Evolutionary conservation across 2,888 invertebrate species (phyloP).

Genomic region (Phyto melanocephala): DNA sequence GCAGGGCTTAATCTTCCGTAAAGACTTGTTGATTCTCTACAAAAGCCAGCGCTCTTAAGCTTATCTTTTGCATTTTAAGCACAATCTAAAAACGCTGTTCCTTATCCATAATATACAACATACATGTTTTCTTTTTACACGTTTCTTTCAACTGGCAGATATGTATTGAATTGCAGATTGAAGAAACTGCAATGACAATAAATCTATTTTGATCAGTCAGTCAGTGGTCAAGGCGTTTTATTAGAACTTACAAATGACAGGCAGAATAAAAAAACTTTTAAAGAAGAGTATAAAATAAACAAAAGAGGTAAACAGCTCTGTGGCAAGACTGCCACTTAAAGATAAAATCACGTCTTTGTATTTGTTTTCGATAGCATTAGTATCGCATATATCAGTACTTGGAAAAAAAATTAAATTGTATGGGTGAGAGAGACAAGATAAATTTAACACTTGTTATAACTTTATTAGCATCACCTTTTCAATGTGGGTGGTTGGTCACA

Average conservation of each 20-base stretch:
- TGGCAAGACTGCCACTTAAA: background rate
- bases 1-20: background rate
- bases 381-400: background rate
- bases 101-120: background rate
- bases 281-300: background rate
- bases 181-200: constrained; percentile 16
- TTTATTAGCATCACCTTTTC: constrained; percentile 39
- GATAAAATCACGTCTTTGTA: background rate
- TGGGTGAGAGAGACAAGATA: background rate
- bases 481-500: constrained; percentile 19
- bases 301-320: background rate
- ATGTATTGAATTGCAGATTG: background rate
- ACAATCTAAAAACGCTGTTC: no score
- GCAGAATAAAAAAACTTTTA: background rate
- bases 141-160: background rate
- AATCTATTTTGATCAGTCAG: constrained; percentile 27
- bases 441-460: constrained; percentile 32
- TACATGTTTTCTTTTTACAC: background rate
- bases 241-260: constrained; percentile 19
- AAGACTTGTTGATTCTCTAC: no score
- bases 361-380: constrained; percentile 8
- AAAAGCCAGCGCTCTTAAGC: background rate
- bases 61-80: no score
- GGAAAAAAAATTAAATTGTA: background rate
- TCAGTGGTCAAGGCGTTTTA: constrained; percentile 27